Conservation (phyloP, 2,888 invertebrate species). For the Orthonevra nobilis region DNA sequence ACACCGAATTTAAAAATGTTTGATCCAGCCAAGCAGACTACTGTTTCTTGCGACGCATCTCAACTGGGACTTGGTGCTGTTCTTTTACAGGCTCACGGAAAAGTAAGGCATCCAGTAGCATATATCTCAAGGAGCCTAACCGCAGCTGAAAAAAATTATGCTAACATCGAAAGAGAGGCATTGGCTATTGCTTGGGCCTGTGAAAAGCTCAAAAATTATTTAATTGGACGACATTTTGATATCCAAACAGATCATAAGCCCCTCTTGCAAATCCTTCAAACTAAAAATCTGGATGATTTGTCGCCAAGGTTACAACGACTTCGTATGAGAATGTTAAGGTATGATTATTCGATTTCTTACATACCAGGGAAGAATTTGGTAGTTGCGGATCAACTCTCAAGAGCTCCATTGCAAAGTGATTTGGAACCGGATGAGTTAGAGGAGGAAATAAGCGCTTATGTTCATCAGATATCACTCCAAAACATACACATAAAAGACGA, state of each 20-base stretch:
- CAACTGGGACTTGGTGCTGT: not conserved
- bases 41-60: not conserved
- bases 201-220: slow-evolving; percentile 1
- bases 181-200: slow-evolving; percentile 2
- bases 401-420: not conserved
- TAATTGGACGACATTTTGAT: not conserved
- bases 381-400: slow-evolving; percentile 16
- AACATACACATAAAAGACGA: not conserved
- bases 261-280: slow-evolving; percentile 2
- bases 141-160: slow-evolving; percentile 3
- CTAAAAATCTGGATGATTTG: slow-evolving; percentile 2
- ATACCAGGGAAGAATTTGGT: slow-evolving; percentile 17
- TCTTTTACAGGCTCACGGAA: not conserved
- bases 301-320: slow-evolving; percentile 12
- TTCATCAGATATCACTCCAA: slow-evolving; percentile 1
- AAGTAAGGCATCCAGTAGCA: not conserved
- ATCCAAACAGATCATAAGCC: slow-evolving; percentile 6
- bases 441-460: slow-evolving; percentile 2
- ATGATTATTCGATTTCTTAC: not conserved
- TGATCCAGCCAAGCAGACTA: not conserved
- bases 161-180: not conserved
- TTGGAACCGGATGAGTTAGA: not conserved
- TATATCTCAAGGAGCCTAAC: not conserved
- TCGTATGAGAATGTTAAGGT: slow-evolving; percentile 6
- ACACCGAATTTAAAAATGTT: slow-evolving; percentile 15